Percentiles rank a stretch among this genome's conserved stretches.
Evolutionary conservation across 1,140 invertebrate genomes (phyloP).

Genomic region (Drosophila lini): DNA sequence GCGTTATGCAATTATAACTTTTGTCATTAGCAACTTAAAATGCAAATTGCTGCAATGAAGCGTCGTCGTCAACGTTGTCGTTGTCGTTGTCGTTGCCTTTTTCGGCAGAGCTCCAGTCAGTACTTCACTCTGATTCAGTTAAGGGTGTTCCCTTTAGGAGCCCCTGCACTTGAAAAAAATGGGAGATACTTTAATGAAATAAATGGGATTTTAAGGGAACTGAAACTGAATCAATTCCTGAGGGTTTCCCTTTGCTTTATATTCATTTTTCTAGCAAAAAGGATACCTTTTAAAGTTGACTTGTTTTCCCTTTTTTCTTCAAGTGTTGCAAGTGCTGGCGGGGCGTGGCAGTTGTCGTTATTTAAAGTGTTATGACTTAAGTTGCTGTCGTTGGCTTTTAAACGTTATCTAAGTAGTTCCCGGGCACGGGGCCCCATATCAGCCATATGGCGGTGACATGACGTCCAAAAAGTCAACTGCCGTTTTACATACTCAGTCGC

Average conservation of each 20-base stretch:
- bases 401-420: slow-evolving; percentile 77
- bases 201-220: background rate
- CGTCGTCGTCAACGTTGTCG: slow-evolving; percentile 54
- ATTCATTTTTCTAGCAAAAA: background rate
- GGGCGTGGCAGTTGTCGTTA: slow-evolving; percentile 43
- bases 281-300: background rate
- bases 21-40: slow-evolving; percentile 83
- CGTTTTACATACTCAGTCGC: slow-evolving; percentile 31
- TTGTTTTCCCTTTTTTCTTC: background rate
- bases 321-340: background rate
- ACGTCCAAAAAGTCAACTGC: slow-evolving; percentile 44
- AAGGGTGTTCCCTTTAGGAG: slow-evolving; percentile 5
- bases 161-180: slow-evolving; percentile 10
- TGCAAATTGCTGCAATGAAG: slow-evolving; percentile 83
- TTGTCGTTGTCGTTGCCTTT: slow-evolving; percentile 46
- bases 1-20: slow-evolving; percentile 83
- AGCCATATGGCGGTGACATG: slow-evolving; percentile 44
- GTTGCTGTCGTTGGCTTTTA: slow-evolving; percentile 67
- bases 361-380: slow-evolving; percentile 76
- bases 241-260: rapidly evolving
- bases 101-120: slow-evolving; percentile 35
- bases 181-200: background rate
- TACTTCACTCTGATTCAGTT: slow-evolving; percentile 39
- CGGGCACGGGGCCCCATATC: slow-evolving; percentile 35
- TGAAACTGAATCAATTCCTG: background rate